Percentiles rank a stretch among this genome's conserved stretches.
Conservation (phyloP, 2,797 vertebrate genomes). For the Lagodon rhomboides region DNA sequence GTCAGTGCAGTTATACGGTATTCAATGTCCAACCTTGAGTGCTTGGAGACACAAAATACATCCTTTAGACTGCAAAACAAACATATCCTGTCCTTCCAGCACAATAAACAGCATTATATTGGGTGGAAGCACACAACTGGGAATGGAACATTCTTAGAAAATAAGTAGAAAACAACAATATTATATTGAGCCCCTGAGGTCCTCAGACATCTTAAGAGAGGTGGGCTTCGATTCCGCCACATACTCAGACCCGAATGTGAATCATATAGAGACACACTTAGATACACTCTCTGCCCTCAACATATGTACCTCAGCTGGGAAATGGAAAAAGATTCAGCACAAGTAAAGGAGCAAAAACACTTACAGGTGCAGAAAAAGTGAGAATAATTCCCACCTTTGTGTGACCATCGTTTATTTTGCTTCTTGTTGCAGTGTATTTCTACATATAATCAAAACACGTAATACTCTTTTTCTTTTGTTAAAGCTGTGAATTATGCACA, state of each 20-base stretch:
- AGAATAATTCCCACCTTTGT: constrained; percentile 15
- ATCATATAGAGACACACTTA: constrained; percentile 39
- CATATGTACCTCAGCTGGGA: constrained; percentile 41
- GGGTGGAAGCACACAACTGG: constrained; percentile 76
- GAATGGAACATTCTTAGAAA: constrained; percentile 77
- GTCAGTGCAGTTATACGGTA: constrained; percentile 59
- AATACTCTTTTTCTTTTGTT: background rate
- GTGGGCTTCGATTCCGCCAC: constrained; percentile 65
- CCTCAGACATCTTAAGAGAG: constrained; percentile 75
- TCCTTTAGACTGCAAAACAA: constrained; percentile 76
- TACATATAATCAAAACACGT: constrained; percentile 23
- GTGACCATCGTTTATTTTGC: background rate
- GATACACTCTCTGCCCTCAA: constrained; percentile 45
- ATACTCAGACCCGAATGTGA: constrained; percentile 56
- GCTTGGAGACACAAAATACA: constrained; percentile 77
- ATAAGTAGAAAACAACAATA: constrained; percentile 80
- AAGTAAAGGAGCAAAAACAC: constrained; percentile 33
- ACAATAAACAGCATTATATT: constrained; percentile 79
- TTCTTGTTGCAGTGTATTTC: constrained; percentile 5
- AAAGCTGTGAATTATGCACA: constrained; percentile 33
- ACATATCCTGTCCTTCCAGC: constrained; percentile 76
- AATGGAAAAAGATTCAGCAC: constrained; percentile 54
- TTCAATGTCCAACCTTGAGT: constrained; percentile 74
- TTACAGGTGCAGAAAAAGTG: constrained; percentile 38
- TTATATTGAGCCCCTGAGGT: constrained; percentile 79